Percentiles rank a stretch among this genome's conserved stretches.
phyloP scores from a whole-genome alignment of 2,797 vertebrate species.

The Graptemys geographica region DNA sequence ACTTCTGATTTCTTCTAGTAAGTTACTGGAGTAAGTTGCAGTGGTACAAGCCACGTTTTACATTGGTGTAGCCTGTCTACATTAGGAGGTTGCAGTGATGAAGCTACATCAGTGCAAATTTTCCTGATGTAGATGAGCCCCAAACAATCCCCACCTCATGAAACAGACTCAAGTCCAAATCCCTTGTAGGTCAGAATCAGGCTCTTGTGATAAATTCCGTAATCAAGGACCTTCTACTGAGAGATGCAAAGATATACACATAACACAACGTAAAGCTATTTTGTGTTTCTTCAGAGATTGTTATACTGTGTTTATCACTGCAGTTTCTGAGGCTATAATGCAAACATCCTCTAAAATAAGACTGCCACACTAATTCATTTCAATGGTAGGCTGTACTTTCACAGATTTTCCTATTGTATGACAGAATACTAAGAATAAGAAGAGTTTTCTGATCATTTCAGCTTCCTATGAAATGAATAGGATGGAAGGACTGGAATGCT shows the following conservation, averaged over 20 bases:
- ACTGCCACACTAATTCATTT: not conserved
- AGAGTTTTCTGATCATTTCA: not conserved
- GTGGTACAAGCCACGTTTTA: not conserved
- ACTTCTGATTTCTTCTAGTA: not conserved
- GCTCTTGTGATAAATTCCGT: not conserved
- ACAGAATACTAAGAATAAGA: not conserved
- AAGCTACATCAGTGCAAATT: not conserved
- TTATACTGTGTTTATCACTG: fast-evolving
- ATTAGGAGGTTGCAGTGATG: not conserved
- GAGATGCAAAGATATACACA: not conserved
- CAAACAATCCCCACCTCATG: not conserved
- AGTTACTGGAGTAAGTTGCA: not conserved
- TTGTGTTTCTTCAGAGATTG: not conserved
- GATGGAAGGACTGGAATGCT: not conserved
- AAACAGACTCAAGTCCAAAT: not conserved
- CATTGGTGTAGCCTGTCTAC: not conserved
- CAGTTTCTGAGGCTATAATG: not conserved
- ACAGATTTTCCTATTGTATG: not conserved
- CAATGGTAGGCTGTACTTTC: not conserved
- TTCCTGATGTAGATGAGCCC: not conserved
- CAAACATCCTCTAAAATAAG: not conserved
- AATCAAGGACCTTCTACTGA: not conserved
- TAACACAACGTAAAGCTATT: not conserved
- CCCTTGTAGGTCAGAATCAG: not conserved
- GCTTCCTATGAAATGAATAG: not conserved